Evolutionary conservation across 2,113 vertebrate genomes (phyloP).

Genomic region (Cygnus buccinator): DNA sequence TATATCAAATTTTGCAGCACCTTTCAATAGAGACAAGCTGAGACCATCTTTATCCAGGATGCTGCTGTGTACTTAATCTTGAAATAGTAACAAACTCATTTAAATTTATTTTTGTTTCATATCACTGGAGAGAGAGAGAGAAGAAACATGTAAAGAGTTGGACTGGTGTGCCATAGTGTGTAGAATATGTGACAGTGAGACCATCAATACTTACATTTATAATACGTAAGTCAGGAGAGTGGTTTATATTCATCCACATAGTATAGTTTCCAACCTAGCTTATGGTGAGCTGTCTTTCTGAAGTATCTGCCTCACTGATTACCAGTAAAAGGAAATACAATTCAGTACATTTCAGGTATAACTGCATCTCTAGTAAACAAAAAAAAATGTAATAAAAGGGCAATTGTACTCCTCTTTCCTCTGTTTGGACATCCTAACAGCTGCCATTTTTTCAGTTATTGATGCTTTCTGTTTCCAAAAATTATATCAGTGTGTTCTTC

Average conservation of each 20-base stretch:
- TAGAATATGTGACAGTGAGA: neutral
- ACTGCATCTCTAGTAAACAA: neutral
- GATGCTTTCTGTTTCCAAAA: neutral
- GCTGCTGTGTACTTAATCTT: neutral
- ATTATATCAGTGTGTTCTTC: neutral
- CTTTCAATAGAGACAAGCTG: neutral
- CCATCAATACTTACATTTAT: neutral
- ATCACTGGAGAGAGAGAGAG: neutral
- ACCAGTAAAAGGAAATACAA: neutral
- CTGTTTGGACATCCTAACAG: neutral
- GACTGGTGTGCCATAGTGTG: neutral
- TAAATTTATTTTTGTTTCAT: neutral
- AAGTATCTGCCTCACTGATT: neutral
- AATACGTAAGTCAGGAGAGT: neutral
- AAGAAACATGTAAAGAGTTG: neutral
- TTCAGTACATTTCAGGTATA: neutral
- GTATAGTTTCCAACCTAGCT: neutral
- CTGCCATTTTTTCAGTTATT: neutral
- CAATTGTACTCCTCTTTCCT: neutral
- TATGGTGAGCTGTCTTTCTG: neutral
- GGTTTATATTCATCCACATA: neutral
- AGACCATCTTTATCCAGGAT: neutral
- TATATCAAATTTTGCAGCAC: neutral
- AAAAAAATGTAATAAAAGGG: neutral
- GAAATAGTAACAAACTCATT: neutral